Percentiles rank a stretch among this genome's conserved stretches.
Conservation (phyloP, 2,797 vertebrate species). For the Poecilia velifera region DNA sequence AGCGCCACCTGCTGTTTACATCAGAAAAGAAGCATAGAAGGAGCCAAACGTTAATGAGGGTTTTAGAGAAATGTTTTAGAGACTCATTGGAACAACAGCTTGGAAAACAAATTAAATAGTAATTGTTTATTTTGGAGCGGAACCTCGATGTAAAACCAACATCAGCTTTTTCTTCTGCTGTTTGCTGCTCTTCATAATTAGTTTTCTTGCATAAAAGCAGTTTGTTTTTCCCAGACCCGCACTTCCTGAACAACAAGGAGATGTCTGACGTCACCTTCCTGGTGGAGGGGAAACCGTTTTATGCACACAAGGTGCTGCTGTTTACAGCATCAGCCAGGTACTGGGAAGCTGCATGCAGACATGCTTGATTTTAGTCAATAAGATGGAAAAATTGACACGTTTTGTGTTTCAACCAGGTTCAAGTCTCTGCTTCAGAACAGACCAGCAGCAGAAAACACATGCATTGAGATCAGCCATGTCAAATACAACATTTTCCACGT, state of each 20-base stretch:
- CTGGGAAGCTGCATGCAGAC: not conserved
- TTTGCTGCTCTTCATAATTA: constrained; percentile 13
- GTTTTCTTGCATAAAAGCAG: not conserved
- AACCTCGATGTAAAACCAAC: constrained; percentile 17
- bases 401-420: constrained; percentile 82
- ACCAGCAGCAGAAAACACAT: constrained; percentile 92
- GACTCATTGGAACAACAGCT: not conserved
- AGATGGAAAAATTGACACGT: not conserved
- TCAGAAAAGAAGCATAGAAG: constrained; percentile 7
- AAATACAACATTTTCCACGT: constrained; percentile 88
- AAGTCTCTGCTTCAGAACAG: constrained; percentile 96
- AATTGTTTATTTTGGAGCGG: constrained; percentile 7
- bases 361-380: not conserved
- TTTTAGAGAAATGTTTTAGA: not conserved
- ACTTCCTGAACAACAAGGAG: constrained; percentile 86
- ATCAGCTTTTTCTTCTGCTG: constrained; percentile 22
- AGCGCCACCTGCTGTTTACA: constrained; percentile 28
- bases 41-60: not conserved
- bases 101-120: not conserved
- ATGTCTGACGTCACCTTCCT: constrained; percentile 87
- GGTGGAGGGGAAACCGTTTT: constrained; percentile 86
- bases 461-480: constrained; percentile 98
- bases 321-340: constrained; percentile 84
- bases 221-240: constrained; percentile 74
- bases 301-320: constrained; percentile 85